Conservation (phyloP, 2,888 invertebrate species). For the Drosophila algonquin region DNA sequence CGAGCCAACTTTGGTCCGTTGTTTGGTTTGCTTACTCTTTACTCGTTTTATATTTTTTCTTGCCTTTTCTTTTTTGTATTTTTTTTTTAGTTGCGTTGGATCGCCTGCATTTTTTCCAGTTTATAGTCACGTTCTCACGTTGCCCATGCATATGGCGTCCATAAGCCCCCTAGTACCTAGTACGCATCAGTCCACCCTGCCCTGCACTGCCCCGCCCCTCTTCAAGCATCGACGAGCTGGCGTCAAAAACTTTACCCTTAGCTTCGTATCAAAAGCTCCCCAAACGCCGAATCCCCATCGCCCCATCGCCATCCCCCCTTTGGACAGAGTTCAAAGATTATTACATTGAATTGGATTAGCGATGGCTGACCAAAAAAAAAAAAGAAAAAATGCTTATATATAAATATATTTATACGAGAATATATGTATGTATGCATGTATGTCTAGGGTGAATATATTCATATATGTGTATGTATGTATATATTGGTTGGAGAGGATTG, state of each 20-base stretch:
- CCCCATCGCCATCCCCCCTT: constrained; percentile 3
- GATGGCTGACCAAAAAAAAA: constrained; percentile 27
- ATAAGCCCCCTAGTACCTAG: constrained; percentile 29
- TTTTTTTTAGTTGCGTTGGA: constrained; percentile 9
- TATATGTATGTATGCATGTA: constrained; percentile 2
- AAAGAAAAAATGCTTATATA: background rate
- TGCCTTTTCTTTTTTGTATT: background rate
- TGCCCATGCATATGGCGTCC: constrained; percentile 48
- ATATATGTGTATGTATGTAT: constrained; percentile 14
- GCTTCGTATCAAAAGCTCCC: constrained; percentile 10
- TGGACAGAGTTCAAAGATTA: constrained; percentile 46
- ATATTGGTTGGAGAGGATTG: constrained; percentile 6
- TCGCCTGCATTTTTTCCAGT: constrained; percentile 58
- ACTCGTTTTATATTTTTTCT: constrained; percentile 1
- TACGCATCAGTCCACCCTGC: background rate
- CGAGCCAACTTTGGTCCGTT: constrained; percentile 48
- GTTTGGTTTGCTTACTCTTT: constrained; percentile 41
- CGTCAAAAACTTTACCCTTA: constrained; percentile 50
- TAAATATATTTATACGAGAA: background rate
- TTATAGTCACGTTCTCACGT: constrained; percentile 69
- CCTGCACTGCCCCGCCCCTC: background rate
- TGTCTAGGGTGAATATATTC: constrained; percentile 19
- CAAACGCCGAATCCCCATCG: background rate
- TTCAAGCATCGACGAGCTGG: constrained; percentile 15
- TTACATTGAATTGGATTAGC: constrained; percentile 49